Evolutionary conservation across 2,888 invertebrate genomes (phyloP), one percentile per base, ranked within the genome.

Genomic region (Venusia cambrica): DNA sequence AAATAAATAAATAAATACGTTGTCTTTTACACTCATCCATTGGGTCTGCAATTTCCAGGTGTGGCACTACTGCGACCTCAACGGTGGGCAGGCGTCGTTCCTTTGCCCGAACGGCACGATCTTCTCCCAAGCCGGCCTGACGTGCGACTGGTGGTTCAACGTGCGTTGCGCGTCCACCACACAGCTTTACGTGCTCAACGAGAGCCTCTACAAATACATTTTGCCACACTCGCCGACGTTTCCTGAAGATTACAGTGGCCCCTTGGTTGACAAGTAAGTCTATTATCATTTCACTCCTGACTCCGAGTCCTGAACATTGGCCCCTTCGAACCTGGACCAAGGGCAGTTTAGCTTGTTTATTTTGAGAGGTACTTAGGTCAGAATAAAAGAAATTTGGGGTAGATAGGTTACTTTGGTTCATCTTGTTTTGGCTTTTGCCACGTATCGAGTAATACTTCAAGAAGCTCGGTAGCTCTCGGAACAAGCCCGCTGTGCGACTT

Each of bases 81-180:
- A 96, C 63, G 96, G 96, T 3, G 96, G 96, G 3, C 95, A 96
- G 73, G 94, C 96, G 2, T 96, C 96, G 2, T 96, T 96, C 71
- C 79, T 96, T 15, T 96, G 96, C 60, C 96, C 96, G 25, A 96
- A 96, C 69, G 96, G 96, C 16, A 96, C 96, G 2, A 94, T 96
- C 63, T 96, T 96, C 83, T 95, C 94, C 49, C 96, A 96, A 87
- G 94, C 95, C 5, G 94, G 92, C 0, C 79, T 96, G 20, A 96
- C 96, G 0, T 96, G 96, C 62, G 96, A 96, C 71, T 96, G 96
- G 96, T 96, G 96, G 96, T 96, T 94, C 77, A 96, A 96, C 68
- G 96, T 96, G 0, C 92, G 93, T 57, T 96, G 96, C 69, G 90
- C 93, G 11, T 90, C 93, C 5, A 95, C 96, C 0, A 85, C 94